These are phyloP conservation scores for Zalophus californianus DNA, from an alignment of 2,797 vertebrate species.

Conservation along the genomic window DNA sequence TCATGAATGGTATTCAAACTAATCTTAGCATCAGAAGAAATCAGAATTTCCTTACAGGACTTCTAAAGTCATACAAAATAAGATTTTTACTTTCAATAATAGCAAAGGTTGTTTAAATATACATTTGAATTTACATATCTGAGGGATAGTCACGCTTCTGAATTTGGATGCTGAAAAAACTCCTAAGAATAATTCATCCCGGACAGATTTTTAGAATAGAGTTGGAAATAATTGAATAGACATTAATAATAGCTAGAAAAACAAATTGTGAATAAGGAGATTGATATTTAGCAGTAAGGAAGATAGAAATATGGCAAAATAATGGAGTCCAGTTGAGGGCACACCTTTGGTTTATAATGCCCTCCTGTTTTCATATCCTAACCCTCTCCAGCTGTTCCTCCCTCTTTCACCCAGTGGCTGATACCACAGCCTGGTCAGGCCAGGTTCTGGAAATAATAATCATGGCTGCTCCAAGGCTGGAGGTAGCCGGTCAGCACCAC, in stretches of 20 bases:
- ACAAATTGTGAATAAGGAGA: neutral
- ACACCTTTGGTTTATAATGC: fast-evolving
- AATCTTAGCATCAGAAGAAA: neutral
- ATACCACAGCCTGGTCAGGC: fast-evolving
- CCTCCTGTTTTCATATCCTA: no score
- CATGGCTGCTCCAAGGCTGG: neutral
- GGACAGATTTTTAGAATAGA: neutral
- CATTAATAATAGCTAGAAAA: neutral
- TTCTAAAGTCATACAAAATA: neutral
- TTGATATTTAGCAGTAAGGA: neutral
- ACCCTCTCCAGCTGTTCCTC: fast-evolving
- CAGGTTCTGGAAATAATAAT: neutral
- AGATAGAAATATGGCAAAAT: neutral
- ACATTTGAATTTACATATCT: neutral
- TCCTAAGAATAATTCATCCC: neutral
- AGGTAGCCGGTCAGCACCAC: fast-evolving
- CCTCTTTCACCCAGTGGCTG: no score
- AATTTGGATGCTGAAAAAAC: neutral
- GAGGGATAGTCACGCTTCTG: neutral
- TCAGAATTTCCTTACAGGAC: neutral
- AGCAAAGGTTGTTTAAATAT: neutral
- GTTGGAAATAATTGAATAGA: neutral
- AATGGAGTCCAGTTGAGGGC: neutral
- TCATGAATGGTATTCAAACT: neutral
- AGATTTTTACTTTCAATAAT: neutral